Base-by-base conservation (phyloP, 2,888 invertebrate genomes). In the Coleophora flavipennella region DNA sequence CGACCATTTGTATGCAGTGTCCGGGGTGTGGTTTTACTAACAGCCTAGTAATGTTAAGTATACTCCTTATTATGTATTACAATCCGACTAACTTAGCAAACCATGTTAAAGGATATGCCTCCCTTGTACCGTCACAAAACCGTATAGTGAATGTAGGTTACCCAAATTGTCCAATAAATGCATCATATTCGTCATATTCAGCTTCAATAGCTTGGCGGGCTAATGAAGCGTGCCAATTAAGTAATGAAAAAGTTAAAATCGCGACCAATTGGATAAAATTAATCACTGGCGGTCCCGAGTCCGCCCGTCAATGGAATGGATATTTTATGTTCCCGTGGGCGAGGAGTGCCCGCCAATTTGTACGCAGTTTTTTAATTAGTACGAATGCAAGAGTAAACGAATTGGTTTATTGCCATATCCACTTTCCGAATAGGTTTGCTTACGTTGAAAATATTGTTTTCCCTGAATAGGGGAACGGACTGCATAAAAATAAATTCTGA, bases 331-430 rank as follows among this genome's bases (percentile, higher is more conserved):
- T 74, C 76, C 76, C 76, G 72, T 69, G 74, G 78, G 74, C 76
- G 74, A 64, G 57, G 67, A 69, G 77, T 71, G 75, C 70, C 62
- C 67, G 63, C 70, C 79, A 78, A 78, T 80, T 79, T 79, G 80
- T 73, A 79, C 78, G 74, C 80, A 80, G 72, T 77, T 80, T 79
- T 78, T 80, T 80, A 80, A 80, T 80, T 80, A 79, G 72, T 73
- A 74, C 71, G 73, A 67, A 78, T 78, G 75, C 64, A 73, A 69
- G 77, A 69, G 72, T 66, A 71, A 74, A 67, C 74, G 67, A 74
- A 78, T 73, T 74, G 72, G 65, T 67, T 74, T 66, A 70, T 66
- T 62, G 65, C 60, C 63, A 62, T 59, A 53, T 49, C 56, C 60
- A 55, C 43, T 20, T 20, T 20, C 6, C 3, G 20, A 20, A 6